Evolutionary conservation across 2,888 invertebrate genomes (phyloP).

Genomic region (Agriotes lineatus): DNA sequence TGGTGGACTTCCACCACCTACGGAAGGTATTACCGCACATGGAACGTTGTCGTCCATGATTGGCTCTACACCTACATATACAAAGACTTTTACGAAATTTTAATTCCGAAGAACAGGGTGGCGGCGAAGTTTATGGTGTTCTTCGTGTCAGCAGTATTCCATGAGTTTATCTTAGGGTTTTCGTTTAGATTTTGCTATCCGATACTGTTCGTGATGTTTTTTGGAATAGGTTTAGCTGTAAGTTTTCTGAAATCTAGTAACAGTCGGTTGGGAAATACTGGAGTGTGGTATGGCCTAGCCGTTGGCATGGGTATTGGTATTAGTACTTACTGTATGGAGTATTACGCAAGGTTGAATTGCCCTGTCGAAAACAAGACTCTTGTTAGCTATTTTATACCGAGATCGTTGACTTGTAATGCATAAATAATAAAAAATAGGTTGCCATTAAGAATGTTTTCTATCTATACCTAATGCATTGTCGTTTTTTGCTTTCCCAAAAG

Average conservation of each 20-base stretch:
- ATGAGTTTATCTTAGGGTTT: slow-evolving; percentile 87
- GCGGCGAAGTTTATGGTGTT: slow-evolving; percentile 77
- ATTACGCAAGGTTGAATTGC: slow-evolving; percentile 84
- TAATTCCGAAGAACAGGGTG: slow-evolving; percentile 65
- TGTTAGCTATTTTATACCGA: slow-evolving; percentile 68
- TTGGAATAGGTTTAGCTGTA: slow-evolving; percentile 75
- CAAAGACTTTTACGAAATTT: slow-evolving; percentile 72
- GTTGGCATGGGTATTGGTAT: slow-evolving; percentile 83
- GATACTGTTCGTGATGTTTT: slow-evolving; percentile 83
- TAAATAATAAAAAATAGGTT: too few species aligned
- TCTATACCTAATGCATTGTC: too few species aligned
- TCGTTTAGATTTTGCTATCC: slow-evolving; percentile 91
- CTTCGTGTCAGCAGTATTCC: slow-evolving; percentile 85
- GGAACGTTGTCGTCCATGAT: slow-evolving; percentile 96
- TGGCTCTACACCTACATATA: slow-evolving; percentile 95
- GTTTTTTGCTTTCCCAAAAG: too few species aligned
- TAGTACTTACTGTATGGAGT: slow-evolving; percentile 88
- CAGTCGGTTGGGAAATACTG: slow-evolving; percentile 74
- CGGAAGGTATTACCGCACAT: slow-evolving; percentile 86
- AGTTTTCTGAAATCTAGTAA: slow-evolving; percentile 68
- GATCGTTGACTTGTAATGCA: slow-evolving; percentile 64
- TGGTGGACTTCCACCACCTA: slow-evolving; percentile 95
- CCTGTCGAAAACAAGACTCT: slow-evolving; percentile 66
- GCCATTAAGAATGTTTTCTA: too few species aligned
- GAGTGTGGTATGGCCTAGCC: slow-evolving; percentile 86